Evolutionary conservation across 2,113 vertebrate species (phyloP), one percentile per base, ranked within the genome.

Genomic region (Takifugu flavidus): DNA sequence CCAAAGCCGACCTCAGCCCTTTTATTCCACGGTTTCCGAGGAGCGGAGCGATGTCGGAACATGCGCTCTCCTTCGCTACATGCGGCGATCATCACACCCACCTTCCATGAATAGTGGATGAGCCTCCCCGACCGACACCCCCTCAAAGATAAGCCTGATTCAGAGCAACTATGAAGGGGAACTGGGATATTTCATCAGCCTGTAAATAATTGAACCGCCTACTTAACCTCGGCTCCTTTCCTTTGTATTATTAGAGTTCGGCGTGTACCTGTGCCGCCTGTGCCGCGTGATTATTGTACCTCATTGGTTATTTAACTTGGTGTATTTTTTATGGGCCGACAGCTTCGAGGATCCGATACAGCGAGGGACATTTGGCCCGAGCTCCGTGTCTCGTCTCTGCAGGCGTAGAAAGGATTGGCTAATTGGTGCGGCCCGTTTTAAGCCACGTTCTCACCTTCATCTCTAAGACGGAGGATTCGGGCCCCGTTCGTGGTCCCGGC

Each of bases 231-330:
- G 15, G 74, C 62, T 82, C 59, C 39, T 81, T 82, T 70, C 63
- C 52, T 82, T 82, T 84, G 85, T 86, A 82, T 86, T 78, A 83
- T 83, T 71, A 83, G 58, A 42, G 70, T 83, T 75, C 62, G 28
- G 49, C 64, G 25, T 81, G 80, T 81, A 49, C 61, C 54, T 65
- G 60, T 71, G 67, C 45, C 4, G 31, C 57, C 62, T 63, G 57
- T 62, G 70, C 47, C 57, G 66, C 60, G 72, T 78, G 80, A 85
- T 83, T 85, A 80, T 72, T 80, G 82, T 82, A 62, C 67, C 75
- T 82, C 80, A 83, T 83, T 79, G 70, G 65, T 85, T 87, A 87
- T 85, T 87, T 79, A 85, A 63, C 59, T 73, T 71, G 59, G 64
- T 87, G 55, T 82, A 82, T 87, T 76, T 85, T 85, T 83, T 2